phyloP scores from a whole-genome alignment of 2,797 vertebrate species.

The Enteromius trimaculatus region DNA sequence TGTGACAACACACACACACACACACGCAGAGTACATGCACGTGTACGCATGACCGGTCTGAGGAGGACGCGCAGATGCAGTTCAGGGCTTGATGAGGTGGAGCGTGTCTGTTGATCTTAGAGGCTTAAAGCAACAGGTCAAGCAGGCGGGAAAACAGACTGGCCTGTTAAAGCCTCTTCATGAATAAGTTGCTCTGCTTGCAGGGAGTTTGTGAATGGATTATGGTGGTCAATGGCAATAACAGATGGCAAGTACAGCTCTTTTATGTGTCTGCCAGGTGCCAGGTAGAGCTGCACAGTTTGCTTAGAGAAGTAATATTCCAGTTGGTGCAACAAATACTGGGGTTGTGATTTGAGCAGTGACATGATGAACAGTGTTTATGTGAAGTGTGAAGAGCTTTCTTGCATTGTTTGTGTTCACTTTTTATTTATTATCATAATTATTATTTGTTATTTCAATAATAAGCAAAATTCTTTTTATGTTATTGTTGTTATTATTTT shows the following conservation, averaged over 20 bases:
- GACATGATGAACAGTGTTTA: not conserved
- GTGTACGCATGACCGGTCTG: not conserved
- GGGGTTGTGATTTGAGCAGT: not conserved
- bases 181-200: conserved; percentile 45
- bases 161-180: conserved; percentile 22
- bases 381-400: not conserved
- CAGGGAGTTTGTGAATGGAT: conserved; percentile 46
- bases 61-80: conserved; percentile 20
- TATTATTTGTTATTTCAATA: not conserved
- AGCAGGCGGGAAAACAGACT: conserved; percentile 31
- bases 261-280: conserved; percentile 8
- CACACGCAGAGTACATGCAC: not conserved
- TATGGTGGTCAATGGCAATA: conserved; percentile 15
- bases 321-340: not conserved
- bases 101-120: conserved; percentile 34
- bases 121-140: conserved; percentile 48
- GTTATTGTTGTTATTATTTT: no score
- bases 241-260: conserved; percentile 35
- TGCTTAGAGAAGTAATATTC: not conserved
- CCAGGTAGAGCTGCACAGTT: not conserved
- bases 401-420: not conserved
- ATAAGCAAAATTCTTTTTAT: not conserved
- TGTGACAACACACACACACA: conserved; percentile 25
- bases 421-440: no score
- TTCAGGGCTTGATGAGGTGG: conserved; percentile 37